Conservation (phyloP, 2,797 vertebrate species). For the Lateolabrax maculatus region DNA sequence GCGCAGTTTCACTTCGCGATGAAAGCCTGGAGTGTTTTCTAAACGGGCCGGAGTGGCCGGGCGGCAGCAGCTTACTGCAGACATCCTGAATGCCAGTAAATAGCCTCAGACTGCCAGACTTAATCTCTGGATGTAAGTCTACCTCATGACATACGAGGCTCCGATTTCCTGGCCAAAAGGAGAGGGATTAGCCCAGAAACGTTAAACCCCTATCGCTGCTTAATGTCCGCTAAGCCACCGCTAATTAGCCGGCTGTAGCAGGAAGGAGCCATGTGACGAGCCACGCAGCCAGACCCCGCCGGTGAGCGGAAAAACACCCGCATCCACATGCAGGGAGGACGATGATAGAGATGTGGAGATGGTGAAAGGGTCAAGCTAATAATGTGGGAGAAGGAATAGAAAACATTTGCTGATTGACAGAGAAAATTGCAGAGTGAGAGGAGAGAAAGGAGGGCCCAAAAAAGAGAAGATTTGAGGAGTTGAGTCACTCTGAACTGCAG, state of each 20-base stretch:
- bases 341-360: background rate
- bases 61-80: constrained; percentile 46
- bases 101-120: constrained; percentile 66
- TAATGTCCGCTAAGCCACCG: constrained; percentile 85
- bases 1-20: background rate
- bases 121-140: constrained; percentile 78
- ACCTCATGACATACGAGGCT: constrained; percentile 78
- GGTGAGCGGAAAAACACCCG: constrained; percentile 19
- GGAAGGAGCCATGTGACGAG: constrained; percentile 76
- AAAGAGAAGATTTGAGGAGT: constrained; percentile 17
- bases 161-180: constrained; percentile 76
- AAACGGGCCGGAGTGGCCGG: constrained; percentile 35
- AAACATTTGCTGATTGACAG: constrained; percentile 12
- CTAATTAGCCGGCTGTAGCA: constrained; percentile 79
- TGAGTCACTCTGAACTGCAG: constrained; percentile 39
- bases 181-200: constrained; percentile 85
- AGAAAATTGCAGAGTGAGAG: background rate
- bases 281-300: constrained; percentile 36
- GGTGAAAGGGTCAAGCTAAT: background rate
- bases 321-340: constrained; percentile 21
- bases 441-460: background rate
- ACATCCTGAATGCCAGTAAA: constrained; percentile 67
- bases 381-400: constrained; percentile 33
- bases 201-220: constrained; percentile 80
- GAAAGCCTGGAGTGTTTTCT: constrained; percentile 49